Conservation (phyloP, 2,888 invertebrate genomes). For the Eupithecia subfuscata region DNA sequence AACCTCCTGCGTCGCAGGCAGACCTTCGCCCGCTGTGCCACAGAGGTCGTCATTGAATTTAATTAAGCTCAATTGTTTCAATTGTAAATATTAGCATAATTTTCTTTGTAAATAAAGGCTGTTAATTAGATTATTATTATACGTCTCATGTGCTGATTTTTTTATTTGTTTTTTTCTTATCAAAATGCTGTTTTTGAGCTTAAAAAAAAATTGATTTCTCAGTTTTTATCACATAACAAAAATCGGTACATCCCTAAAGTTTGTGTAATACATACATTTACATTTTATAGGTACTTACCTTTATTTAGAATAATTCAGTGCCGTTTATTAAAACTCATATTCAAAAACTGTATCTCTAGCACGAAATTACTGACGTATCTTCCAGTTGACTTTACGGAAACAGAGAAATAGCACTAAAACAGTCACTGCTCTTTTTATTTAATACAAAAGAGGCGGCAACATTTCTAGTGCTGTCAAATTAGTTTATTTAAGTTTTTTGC, state of each 20-base stretch:
- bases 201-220: not conserved
- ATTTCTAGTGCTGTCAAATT: not conserved
- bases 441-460: not conserved
- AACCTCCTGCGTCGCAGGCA: too few relatives aligned
- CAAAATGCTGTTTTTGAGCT: not conserved
- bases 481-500: not conserved
- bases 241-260: slow-evolving; percentile 25
- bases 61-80: too few relatives aligned
- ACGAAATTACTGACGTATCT: not conserved
- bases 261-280: slow-evolving; percentile 27
- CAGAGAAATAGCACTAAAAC: not conserved
- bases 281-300: slow-evolving; percentile 36
- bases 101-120: too few relatives aligned
- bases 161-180: not conserved
- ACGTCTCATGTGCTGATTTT: not conserved
- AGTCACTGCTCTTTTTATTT: not conserved
- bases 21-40: too few relatives aligned
- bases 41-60: too few relatives aligned
- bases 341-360: slow-evolving; percentile 17
- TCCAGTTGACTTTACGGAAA: not conserved
- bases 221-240: slow-evolving; percentile 9
- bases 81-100: too few relatives aligned
- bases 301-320: slow-evolving; percentile 43
- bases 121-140: not conserved
- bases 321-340: slow-evolving; percentile 25